Base-by-base conservation (phyloP, 2,113 vertebrate species). In the Pteropus alecto region DNA sequence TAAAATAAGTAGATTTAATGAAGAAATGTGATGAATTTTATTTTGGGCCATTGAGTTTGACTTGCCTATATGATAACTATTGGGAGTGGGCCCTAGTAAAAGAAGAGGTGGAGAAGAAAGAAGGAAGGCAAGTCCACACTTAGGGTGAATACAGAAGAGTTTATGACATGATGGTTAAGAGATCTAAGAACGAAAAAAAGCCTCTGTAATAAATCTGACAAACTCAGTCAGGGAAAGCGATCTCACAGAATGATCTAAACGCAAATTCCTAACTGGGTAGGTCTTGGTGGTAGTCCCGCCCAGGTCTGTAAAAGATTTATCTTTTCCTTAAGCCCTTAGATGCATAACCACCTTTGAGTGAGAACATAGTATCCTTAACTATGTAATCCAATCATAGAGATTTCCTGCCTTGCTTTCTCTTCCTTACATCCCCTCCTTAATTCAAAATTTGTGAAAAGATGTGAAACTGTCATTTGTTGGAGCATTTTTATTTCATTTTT, bases 101-200 rank as follows among this genome's bases (percentile, higher is more conserved):
- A n/a, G 56, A 51, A 38, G 16, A 41, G 26, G 5, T 41, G 26
- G 9, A 5, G 21, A 81, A 56, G 7, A 51, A 76, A 54, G 26
- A 83, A 63, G 43, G 13, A 58, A 84, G 30, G 16, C 5, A 48
- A 24, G 11, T 1, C 35, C 51, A 7, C 4, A 38, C 58, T 70
- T 14, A 46, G 0, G 5, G 19, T 28, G 2, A 58, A 70, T 43
- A 5, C 3, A 24, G 28, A 21, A 33, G 3, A 63, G 6, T 4
- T 78, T 71, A 83, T 22, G 22, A 12, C 7, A 2, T 48, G 43
- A 73, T 51, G 4, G 4, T 9, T 38, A 79, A 58, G 38, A 38
- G 16, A 33, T 76, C 28, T 76, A 1, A 21, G 30, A 19, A 33
- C 33, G 26, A 51, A 76, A 74, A 76, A 33, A 10, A 35, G 46